Evolutionary conservation across 2,797 vertebrate genomes (phyloP), one percentile per base, ranked within the genome.

Genomic region (Amniataba percoides): DNA sequence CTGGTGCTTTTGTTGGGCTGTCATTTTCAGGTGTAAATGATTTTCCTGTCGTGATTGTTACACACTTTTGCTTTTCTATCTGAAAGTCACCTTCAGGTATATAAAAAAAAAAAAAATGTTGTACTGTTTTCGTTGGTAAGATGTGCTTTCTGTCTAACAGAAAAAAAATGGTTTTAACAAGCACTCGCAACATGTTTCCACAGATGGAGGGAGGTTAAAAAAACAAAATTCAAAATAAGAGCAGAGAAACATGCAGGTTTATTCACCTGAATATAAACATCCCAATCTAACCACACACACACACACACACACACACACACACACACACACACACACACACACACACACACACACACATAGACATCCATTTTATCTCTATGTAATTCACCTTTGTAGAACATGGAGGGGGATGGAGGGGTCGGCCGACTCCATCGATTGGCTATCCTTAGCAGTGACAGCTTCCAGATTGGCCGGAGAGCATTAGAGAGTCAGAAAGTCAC

Each of bases 401-500:
- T 21, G 74, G 74, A 72, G 75, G 76, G 63, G 75, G 81, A 67
- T n/a, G 80, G 83, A 80, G 77, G 85, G 88, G 71, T 86, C 64
- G 56, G 61, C 78, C 27, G 63, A 72, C 82, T 86, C 74, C 70
- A 94, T 94, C 93, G 88, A 94, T 93, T 90, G 85, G 80, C 86
- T 67, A 75, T 87, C 90, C 83, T 61, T 77, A 73, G 80, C 83
- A 57, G 78, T 91, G 93, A 91, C 89, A 91, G 90, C 86, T 87
- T 65, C 90, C 81, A 90, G 92, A 94, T 91, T 94, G 93, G 84
- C 91, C 80, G 66, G 71, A 83, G 88, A 82, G 80, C 81, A 93
- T 90, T 88, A 88, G 75, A 81, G 85, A 93, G 89, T 88, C 87
- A 90, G 83, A 86, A 86, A 92, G 91, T 91, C 91, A 87, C 77